phyloP scores from a whole-genome alignment of 2,113 vertebrate genomes.

The Heliornis fulica region DNA sequence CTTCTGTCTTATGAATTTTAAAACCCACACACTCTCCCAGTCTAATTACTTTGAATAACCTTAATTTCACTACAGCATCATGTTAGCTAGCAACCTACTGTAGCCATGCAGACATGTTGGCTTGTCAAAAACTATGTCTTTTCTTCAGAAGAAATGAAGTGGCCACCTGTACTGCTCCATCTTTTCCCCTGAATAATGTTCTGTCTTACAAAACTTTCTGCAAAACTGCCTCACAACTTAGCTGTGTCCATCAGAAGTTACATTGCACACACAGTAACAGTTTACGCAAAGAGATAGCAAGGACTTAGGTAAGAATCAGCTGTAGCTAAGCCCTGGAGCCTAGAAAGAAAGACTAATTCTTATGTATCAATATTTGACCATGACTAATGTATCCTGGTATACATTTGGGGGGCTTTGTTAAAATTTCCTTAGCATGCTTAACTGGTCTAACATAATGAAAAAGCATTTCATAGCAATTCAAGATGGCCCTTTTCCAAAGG shows the following conservation, averaged over 20 bases:
- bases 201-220: not conserved
- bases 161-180: not conserved
- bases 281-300: not conserved
- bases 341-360: not conserved
- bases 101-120: not conserved
- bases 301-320: not conserved
- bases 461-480: not conserved
- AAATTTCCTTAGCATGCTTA: not conserved
- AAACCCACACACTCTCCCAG: not conserved
- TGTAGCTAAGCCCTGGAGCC: not conserved
- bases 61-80: constrained; percentile 8
- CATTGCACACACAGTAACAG: not conserved
- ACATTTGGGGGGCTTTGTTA: not conserved
- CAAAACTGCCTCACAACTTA: not conserved
- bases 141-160: not conserved
- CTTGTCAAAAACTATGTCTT: not conserved
- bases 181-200: not conserved
- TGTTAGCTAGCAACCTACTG: constrained; percentile 34
- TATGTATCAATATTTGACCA: not conserved
- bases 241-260: not conserved
- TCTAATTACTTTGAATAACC: constrained; percentile 2
- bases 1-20: not conserved
- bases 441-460: not conserved
- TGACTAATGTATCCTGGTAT: not conserved
- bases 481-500: not conserved